Evolutionary conservation across 2,797 vertebrate species (phyloP), one percentile per base, ranked within the genome.

Genomic region (Poeciliopsis paucimaculata): DNA sequence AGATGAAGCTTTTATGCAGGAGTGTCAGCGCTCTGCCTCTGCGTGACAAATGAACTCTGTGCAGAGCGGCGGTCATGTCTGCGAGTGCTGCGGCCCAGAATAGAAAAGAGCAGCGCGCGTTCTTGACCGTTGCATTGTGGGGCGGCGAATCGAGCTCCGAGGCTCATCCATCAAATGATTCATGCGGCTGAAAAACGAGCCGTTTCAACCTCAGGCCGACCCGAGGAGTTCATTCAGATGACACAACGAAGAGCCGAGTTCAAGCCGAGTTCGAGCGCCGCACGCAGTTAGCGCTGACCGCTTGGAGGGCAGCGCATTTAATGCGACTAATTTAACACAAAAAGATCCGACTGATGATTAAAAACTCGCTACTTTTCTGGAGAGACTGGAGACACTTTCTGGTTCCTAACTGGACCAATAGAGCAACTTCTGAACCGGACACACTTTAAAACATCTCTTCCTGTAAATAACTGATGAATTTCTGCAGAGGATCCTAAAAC

Each of bases 161-260:
- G 80, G 74, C 86, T 92, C 92, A 94, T 95, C 87, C 86, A 93
- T 95, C 94, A 95, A 78, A 73, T 4, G 70, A 55, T 53, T 75
- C 75, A 20, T 66, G 72, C 73, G 51, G 73, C 76, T 39, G 75
- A 84, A 76, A 75, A 81, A 43, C 57, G 55, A 39, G 73, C 68
- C 82, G 53, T n/a, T 0, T 76, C 73, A 45, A 43, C 57, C 36
- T 49, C 28, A 7, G 62, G 70, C 71, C 46, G 68, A 23, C 75
- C 71, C 72, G 53, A 57, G 64, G 81, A 79, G 74, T 73, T 49
- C 77, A 80, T 13, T 39, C 53, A 73, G 49, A 80, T 43, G 78
- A 84, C 75, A 43, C 36, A 36, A 34, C 5, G n/a, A 75, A 18
- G 62, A 20, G 31, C 31, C 60, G 60, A 64, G 41, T 36, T 86